phyloP scores from a whole-genome alignment of 2,797 vertebrate species.

The Phrynocephalus guinanensis region DNA sequence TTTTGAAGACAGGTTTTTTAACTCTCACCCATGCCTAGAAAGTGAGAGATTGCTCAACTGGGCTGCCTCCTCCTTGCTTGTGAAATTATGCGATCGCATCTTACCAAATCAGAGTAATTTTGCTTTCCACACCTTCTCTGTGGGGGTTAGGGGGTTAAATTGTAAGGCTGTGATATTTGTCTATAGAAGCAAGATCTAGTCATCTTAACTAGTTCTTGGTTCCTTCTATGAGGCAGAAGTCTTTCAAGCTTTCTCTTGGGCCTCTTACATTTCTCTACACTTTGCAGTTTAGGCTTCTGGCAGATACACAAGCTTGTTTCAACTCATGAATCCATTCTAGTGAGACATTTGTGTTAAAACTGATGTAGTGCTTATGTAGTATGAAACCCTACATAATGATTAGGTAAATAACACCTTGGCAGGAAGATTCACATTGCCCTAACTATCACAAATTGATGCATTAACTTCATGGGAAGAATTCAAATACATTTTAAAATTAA shows the following conservation, averaged over 20 bases:
- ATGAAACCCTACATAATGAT: background rate
- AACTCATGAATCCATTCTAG: background rate
- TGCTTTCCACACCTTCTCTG: background rate
- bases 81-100: background rate
- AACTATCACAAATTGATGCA: constrained; percentile 9
- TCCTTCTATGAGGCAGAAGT: background rate
- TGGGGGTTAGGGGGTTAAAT: too few species aligned
- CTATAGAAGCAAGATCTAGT: background rate
- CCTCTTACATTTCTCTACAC: background rate
- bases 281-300: background rate
- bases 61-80: background rate
- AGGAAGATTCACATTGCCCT: background rate
- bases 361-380: background rate
- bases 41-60: background rate
- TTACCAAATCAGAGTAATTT: background rate
- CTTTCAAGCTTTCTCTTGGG: background rate
- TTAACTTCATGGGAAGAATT: background rate
- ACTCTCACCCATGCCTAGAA: background rate
- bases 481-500: background rate
- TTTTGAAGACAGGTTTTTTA: background rate
- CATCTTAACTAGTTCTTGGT: background rate
- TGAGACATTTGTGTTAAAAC: background rate
- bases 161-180: too few species aligned
- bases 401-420: background rate
- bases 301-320: background rate